A percentile compares a stretch with the other conserved stretches of the same genome.
Evolutionary conservation across 2,797 vertebrate genomes (phyloP).

Genomic region (Ptychobarbus kaznakovi): DNA sequence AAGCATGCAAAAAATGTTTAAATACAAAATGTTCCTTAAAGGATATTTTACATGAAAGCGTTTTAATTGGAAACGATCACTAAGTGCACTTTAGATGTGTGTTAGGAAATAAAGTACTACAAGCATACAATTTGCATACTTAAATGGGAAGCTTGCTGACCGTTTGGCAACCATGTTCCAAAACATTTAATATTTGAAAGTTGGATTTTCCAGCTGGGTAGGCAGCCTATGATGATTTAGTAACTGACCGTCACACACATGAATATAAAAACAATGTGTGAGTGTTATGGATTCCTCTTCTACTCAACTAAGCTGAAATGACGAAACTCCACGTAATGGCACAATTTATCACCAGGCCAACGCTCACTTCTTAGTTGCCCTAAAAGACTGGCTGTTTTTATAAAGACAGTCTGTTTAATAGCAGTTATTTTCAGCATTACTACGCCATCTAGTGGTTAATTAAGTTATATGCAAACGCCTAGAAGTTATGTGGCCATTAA

Average conservation of each 20-base stretch:
- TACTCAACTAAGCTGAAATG: neutral
- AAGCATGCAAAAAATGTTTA: no score
- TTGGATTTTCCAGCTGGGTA: neutral
- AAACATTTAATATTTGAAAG: neutral
- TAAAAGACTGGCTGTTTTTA: neutral
- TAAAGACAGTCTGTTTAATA: no score
- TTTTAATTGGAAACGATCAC: no score
- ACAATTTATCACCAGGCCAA: neutral
- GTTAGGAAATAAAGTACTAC: neutral
- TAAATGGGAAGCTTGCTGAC: neutral
- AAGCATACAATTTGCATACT: neutral
- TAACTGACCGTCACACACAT: neutral
- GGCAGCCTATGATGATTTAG: neutral
- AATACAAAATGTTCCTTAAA: no score
- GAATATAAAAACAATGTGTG: neutral
- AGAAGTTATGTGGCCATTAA: neutral
- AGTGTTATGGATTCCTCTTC: neutral
- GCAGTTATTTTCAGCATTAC: constrained; percentile 55
- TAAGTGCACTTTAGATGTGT: neutral
- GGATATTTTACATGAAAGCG: no score
- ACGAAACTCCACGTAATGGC: neutral
- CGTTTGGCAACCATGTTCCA: neutral
- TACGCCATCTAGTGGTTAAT: constrained; percentile 68
- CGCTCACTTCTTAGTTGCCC: neutral
- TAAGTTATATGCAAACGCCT: neutral